Percentiles rank a stretch among this genome's conserved stretches.
These are phyloP conservation scores for Dermatemys mawii DNA, from an alignment of 2,113 vertebrate genomes.

Conservation along the genomic window DNA sequence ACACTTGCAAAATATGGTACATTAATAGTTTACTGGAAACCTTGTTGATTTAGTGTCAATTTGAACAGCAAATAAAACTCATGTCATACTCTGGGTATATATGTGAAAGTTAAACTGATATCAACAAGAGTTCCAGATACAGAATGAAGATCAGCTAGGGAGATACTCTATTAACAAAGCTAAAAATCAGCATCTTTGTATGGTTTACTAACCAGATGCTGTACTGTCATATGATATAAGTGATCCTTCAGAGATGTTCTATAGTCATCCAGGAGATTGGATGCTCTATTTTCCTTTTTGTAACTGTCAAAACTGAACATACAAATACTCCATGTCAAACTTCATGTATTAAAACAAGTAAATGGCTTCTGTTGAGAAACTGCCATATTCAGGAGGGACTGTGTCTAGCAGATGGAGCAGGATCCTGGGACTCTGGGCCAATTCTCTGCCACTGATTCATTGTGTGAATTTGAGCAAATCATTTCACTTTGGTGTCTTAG, in stretches of 20 bases:
- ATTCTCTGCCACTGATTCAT: background rate
- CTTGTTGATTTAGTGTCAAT: background rate
- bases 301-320: background rate
- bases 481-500: background rate
- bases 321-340: background rate
- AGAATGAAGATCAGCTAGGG: background rate
- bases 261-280: background rate
- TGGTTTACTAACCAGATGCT: background rate
- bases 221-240: background rate
- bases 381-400: background rate
- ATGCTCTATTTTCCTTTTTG: background rate
- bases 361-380: background rate
- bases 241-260: background rate
- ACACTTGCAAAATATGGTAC: background rate
- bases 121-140: background rate
- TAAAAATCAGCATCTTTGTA: background rate
- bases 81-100: background rate
- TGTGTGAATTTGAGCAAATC: background rate
- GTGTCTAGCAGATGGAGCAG: accelerated
- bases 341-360: background rate
- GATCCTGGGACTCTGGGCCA: background rate
- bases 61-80: background rate
- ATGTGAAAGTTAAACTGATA: background rate
- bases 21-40: background rate
- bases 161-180: background rate